Conservation (phyloP, 2,888 invertebrate genomes). For the Cinara cedri region DNA sequence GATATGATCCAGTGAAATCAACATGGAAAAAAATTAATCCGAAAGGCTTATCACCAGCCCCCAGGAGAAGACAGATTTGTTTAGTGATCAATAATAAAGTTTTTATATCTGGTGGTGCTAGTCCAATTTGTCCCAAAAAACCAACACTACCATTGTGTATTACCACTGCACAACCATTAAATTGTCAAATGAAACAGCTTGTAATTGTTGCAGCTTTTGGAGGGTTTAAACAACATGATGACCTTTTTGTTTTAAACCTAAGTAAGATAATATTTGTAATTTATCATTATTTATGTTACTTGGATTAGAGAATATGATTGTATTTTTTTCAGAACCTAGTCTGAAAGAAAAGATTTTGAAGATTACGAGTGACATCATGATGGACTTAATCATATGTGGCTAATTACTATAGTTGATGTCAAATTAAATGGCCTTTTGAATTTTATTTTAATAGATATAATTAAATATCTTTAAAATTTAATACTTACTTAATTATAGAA, state of each 20-base stretch:
- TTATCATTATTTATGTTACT: background rate
- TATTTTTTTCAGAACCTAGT: conserved; percentile 58
- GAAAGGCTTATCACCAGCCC: conserved; percentile 69
- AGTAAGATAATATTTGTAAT: conserved; percentile 61
- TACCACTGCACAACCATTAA: too few relatives aligned
- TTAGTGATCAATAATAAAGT: conserved; percentile 75
- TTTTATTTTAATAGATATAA: background rate
- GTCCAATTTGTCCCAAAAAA: conserved; percentile 61
- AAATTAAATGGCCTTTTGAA: too few relatives aligned
- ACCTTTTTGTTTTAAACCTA: conserved; percentile 82
- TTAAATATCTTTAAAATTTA: background rate
- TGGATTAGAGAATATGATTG: background rate
- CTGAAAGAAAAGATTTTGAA: conserved; percentile 42
- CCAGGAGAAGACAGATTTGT: conserved; percentile 79
- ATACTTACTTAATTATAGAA: too few relatives aligned
- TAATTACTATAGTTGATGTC: too few relatives aligned
- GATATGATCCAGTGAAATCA: conserved; percentile 71
- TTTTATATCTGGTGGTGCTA: conserved; percentile 90
- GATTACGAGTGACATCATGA: background rate
- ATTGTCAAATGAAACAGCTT: too few relatives aligned
- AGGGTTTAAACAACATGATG: conserved; percentile 78
- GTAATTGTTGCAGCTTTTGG: too few relatives aligned
- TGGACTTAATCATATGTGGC: too few relatives aligned
- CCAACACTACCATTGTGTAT: too few relatives aligned
- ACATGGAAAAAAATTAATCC: conserved; percentile 70